Evolutionary conservation across 2,113 vertebrate species (phyloP).

Genomic region (Actinemys pallida): DNA sequence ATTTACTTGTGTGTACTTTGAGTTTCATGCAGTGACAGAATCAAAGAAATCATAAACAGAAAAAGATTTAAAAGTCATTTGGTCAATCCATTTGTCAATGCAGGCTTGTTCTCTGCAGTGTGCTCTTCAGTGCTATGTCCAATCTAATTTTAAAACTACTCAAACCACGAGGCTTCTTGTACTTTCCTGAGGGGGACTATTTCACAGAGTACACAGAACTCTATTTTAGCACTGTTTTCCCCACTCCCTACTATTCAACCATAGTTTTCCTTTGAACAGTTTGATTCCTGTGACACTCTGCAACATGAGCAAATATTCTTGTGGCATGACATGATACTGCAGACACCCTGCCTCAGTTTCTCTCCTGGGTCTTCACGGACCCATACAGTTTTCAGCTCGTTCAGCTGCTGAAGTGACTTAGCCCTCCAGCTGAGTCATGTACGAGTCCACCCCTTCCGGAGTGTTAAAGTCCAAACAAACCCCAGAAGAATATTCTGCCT

Average conservation of each 20-base stretch:
- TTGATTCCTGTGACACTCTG: not conserved
- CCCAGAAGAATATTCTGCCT: not conserved
- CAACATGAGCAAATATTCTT: not conserved
- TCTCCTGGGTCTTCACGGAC: not conserved
- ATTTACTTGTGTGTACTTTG: not conserved
- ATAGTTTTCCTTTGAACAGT: not conserved
- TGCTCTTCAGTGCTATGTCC: rapidly evolving
- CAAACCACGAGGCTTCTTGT: rapidly evolving
- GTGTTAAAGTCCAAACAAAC: not conserved
- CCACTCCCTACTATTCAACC: not conserved
- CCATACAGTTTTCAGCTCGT: not conserved
- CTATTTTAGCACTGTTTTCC: not conserved
- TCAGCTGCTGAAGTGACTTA: not conserved
- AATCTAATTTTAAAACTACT: rapidly evolving
- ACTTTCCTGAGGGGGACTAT: not conserved
- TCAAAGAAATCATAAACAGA: not conserved
- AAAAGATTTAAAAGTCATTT: rapidly evolving
- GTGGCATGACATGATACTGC: not conserved
- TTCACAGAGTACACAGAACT: not conserved
- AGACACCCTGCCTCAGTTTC: not conserved
- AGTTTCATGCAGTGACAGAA: not conserved
- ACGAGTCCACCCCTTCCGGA: not conserved
- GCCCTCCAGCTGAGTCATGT: not conserved
- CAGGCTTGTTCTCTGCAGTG: not conserved
- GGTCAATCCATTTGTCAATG: not conserved